Evolutionary conservation across 2,888 invertebrate species (phyloP).

Genomic region (Cyrtodaria siliqua): DNA sequence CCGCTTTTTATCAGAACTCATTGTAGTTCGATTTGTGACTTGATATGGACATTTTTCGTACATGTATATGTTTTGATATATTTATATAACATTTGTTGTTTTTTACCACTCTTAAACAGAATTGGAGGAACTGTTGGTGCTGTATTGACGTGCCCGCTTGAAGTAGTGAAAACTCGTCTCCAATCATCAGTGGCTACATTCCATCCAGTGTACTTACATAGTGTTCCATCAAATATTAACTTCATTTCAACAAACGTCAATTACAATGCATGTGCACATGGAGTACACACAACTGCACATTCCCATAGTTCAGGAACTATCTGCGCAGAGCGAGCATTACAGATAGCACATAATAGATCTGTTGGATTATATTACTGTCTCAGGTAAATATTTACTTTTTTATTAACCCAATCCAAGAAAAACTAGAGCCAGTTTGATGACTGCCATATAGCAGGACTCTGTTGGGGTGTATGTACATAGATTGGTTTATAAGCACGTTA

Average conservation of each 20-base stretch:
- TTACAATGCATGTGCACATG: conserved; percentile 38
- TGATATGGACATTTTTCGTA: too few relatives aligned
- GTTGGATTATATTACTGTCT: conserved; percentile 82
- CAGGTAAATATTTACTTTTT: conserved; percentile 72
- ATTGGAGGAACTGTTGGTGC: conserved; percentile 98
- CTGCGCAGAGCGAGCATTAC: conserved; percentile 53
- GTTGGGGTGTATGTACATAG: too few relatives aligned
- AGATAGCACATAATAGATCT: conserved; percentile 58
- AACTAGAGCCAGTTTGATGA: too few relatives aligned
- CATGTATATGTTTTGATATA: too few relatives aligned
- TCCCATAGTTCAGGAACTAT: conserved; percentile 29
- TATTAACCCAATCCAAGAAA: too few relatives aligned
- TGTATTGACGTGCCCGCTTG: conserved; percentile 98
- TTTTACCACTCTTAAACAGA: conserved; percentile 89
- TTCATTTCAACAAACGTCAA: conserved; percentile 36
- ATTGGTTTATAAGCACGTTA: too few relatives aligned
- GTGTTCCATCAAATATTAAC: conserved; percentile 36
- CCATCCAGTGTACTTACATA: conserved; percentile 65
- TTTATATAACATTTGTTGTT: too few relatives aligned
- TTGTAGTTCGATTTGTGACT: too few relatives aligned
- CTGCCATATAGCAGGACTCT: too few relatives aligned
- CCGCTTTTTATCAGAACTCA: too few relatives aligned
- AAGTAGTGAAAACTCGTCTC: conserved; percentile 98
- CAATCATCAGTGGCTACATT: conserved; percentile 94
- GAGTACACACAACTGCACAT: conserved; percentile 22